Percentiles rank a stretch among this genome's conserved stretches.
phyloP scores from a whole-genome alignment of 2,888 invertebrate species.

The Xanthia icteritia region DNA sequence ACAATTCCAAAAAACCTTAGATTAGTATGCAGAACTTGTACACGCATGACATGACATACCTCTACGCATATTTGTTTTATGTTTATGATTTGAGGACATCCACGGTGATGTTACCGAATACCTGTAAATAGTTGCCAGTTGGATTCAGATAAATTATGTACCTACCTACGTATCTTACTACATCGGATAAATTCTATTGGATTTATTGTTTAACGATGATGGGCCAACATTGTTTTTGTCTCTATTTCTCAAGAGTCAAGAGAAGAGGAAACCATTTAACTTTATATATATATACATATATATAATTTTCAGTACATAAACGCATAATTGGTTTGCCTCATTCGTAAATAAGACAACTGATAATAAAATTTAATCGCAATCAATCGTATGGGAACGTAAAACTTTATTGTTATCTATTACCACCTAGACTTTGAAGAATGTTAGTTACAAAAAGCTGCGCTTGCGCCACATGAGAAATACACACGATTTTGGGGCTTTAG shows the following conservation, averaged over 20 bases:
- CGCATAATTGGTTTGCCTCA: constrained; percentile 1
- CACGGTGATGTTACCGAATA: constrained; percentile 16
- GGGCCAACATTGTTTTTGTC: not conserved
- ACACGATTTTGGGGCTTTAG: constrained; percentile 35
- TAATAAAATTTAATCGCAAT: constrained; percentile 18
- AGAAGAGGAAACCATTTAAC: constrained; percentile 3
- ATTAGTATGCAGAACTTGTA: constrained; percentile 47
- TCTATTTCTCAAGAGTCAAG: constrained; percentile 16
- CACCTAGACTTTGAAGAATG: not conserved
- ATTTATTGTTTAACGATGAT: constrained; percentile 3
- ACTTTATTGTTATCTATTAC: constrained; percentile 7
- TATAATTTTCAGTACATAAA: constrained; percentile 5
- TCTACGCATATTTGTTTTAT: constrained; percentile 23
- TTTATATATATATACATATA: not conserved
- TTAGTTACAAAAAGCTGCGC: constrained; percentile 17
- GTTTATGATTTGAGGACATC: constrained; percentile 29
- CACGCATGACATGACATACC: constrained; percentile 30
- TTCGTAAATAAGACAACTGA: constrained; percentile 15
- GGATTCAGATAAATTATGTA: not conserved
- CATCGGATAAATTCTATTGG: constrained; percentile 18
- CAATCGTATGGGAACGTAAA: constrained; percentile 32
- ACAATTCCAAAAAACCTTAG: constrained; percentile 27
- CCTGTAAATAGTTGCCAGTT: constrained; percentile 3
- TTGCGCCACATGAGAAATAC: constrained; percentile 41
- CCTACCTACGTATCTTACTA: not conserved